Evolutionary conservation across 2,797 vertebrate species (phyloP), one percentile per base, ranked within the genome.

Genomic region (Acropternis orthonyx): DNA sequence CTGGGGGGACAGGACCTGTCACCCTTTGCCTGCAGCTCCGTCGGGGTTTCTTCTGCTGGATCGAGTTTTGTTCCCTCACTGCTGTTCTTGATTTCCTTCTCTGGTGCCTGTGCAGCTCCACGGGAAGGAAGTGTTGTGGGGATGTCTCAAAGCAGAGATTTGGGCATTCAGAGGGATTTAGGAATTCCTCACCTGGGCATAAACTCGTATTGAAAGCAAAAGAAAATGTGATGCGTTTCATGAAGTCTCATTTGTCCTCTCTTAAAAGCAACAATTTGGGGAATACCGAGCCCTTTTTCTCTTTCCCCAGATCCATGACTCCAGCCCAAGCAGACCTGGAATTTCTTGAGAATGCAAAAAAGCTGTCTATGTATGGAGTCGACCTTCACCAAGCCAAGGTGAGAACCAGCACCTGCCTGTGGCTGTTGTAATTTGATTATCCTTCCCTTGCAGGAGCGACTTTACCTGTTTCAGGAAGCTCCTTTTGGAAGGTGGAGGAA

Each of bases 261-360:
- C 46, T 71, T 69, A 49, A 79, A 78, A 87, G 13, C 44, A 36
- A 1, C 32, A 36, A 27, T 54, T 76, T 20, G 0, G 4, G 20
- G 27, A 76, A 28, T 49, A 17, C 13, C 6, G 23, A 43, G 1
- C 23, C 55, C 23, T 63, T 49, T 68, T 21, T 89, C 20, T 78
- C 85, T 66, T 75, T 72, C 49, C 58, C 21, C 97, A 99, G 99
- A 93, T 98, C 98, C 30, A 99, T 99, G 99, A 99, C 98, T 97
- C 99, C 99, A 67, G 99, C 99, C 61, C 99, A 99, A 95, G 99
- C 99, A 88, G 99, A 99, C 95, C 96, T 99, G 97, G 99, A 99
- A 98, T 99, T 99, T 95, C 98, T 99, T 94, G 99, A 99, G 97
- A 99, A 99, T 88, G 99, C 99, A 93, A 99, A 99, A 97, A 99